Evolutionary conservation across 2,113 vertebrate genomes (phyloP).

Genomic region (Orthonyx spaldingii): DNA sequence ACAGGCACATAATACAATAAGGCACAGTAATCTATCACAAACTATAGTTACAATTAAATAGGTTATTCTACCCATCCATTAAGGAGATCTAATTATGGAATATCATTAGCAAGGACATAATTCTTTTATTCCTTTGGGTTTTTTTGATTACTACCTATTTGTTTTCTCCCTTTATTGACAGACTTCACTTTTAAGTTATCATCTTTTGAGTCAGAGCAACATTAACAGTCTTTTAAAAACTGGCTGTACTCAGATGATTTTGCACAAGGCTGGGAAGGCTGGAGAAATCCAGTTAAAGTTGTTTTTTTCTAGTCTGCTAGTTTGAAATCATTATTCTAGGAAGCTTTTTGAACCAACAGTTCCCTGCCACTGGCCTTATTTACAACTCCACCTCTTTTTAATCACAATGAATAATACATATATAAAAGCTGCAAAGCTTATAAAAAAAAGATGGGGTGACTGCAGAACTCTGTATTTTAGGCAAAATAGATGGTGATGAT

Average conservation of each 20-base stretch:
- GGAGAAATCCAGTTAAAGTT: neutral
- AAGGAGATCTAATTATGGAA: constrained; percentile 22
- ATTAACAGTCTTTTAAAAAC: neutral
- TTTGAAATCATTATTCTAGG: neutral
- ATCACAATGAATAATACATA: neutral
- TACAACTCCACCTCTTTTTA: neutral
- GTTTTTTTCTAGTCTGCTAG: neutral
- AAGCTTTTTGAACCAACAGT: neutral
- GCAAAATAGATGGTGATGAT: neutral
- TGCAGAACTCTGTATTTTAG: neutral
- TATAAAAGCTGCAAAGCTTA: neutral
- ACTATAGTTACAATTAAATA: constrained; percentile 8
- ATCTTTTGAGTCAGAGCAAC: neutral
- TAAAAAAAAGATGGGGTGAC: neutral
- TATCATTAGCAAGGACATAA: neutral
- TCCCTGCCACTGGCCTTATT: neutral
- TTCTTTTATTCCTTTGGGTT: neutral
- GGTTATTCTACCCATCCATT: constrained; percentile 14
- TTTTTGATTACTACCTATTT: neutral
- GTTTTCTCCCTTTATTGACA: constrained; percentile 22
- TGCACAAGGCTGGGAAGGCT: neutral
- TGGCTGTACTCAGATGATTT: neutral
- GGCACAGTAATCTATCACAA: neutral
- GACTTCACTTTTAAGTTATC: neutral
- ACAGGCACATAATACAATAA: neutral